Evolutionary conservation across 2,113 vertebrate genomes (phyloP).

Genomic region (Salvelinus sp.): DNA sequence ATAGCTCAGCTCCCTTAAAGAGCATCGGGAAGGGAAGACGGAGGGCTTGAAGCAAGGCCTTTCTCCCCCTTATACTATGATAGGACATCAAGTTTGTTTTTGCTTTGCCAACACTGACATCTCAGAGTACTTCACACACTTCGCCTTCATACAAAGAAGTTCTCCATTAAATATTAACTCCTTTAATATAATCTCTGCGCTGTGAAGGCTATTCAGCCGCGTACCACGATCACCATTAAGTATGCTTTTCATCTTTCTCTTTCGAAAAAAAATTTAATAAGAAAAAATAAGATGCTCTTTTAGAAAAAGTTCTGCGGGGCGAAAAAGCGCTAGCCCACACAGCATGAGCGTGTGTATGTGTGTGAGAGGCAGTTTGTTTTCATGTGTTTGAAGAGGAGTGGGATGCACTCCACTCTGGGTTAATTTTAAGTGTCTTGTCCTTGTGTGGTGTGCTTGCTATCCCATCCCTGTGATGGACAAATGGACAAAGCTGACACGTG

Average conservation of each 20-base stretch:
- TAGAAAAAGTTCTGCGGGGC: constrained; percentile 68
- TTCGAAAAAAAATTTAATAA: no score
- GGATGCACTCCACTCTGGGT: constrained; percentile 32
- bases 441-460: constrained; percentile 52
- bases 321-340: constrained; percentile 56
- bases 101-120: constrained; percentile 67
- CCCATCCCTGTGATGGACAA: constrained; percentile 45
- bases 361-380: constrained; percentile 1
- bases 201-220: constrained; percentile 71
- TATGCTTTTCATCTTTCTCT: constrained; percentile 79
- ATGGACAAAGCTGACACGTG: constrained; percentile 50
- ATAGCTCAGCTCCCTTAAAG: constrained; percentile 30
- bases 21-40: constrained; percentile 43
- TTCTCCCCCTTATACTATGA: constrained; percentile 62
- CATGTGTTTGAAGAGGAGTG: constrained; percentile 41
- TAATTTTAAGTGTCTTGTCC: constrained; percentile 65
- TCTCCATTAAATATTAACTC: constrained; percentile 82
- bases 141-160: constrained; percentile 74
- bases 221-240: constrained; percentile 72
- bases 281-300: constrained; percentile 54
- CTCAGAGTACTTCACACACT: constrained; percentile 59
- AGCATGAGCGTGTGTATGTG: constrained; percentile 32
- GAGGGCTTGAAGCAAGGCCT: constrained; percentile 55
- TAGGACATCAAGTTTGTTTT: constrained; percentile 77
- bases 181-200: constrained; percentile 80